Percentiles rank a stretch among this genome's conserved stretches.
Evolutionary conservation across 23 tunicate species (phyloP).

Genomic region (Halocynthia roretzi): DNA sequence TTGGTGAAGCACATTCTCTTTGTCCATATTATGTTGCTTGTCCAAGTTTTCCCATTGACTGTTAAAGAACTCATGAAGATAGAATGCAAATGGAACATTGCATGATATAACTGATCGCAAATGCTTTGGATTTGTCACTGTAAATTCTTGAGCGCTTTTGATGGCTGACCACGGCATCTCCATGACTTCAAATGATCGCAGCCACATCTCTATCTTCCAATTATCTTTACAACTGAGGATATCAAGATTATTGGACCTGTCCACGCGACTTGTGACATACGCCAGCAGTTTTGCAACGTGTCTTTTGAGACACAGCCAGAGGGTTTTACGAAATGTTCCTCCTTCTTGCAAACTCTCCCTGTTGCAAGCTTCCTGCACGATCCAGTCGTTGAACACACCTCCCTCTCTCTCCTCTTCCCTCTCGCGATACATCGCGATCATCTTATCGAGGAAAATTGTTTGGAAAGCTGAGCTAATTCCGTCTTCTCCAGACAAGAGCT

Average conservation of each 20-base stretch:
- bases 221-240: conserved; percentile 6
- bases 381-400: conserved; percentile 24
- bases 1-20: background rate
- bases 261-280: conserved; percentile 28
- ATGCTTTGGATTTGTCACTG: conserved; percentile 1
- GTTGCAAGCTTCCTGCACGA: conserved; percentile 54
- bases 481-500: conserved; percentile 7
- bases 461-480: conserved; percentile 1
- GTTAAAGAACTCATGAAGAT: conserved; percentile 4
- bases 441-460: conserved; percentile 22
- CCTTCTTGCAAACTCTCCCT: conserved; percentile 55
- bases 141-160: conserved; percentile 11
- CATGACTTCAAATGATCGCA: conserved; percentile 11
- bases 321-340: conserved; percentile 55
- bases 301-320: conserved; percentile 45
- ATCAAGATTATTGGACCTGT: conserved; percentile 44
- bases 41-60: conserved; percentile 14
- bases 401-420: conserved; percentile 12
- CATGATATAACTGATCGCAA: background rate
- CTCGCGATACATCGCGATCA: conserved; percentile 10
- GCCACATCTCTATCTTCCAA: conserved; percentile 27
- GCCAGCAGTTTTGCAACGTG: conserved; percentile 34
- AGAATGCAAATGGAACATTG: conserved; percentile 6
- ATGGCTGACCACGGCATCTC: conserved; percentile 11
- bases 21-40: conserved; percentile 5